Evolutionary conservation across 1,140 invertebrate genomes (phyloP).

Genomic region (Nixonia krombeini): DNA sequence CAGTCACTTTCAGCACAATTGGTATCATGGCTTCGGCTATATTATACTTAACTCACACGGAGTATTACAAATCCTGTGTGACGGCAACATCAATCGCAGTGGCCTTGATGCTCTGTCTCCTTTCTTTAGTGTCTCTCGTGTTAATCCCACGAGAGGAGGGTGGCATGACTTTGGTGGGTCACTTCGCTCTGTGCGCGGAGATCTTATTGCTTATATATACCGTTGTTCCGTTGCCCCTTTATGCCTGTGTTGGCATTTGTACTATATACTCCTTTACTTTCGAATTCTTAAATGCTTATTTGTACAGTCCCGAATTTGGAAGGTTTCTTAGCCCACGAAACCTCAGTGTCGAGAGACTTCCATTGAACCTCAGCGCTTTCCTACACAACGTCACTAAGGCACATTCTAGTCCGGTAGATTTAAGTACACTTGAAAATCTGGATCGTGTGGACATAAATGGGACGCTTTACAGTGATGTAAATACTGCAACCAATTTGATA

Average conservation of each 20-base stretch:
- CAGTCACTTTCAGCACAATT: constrained; percentile 74
- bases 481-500: constrained; percentile 74
- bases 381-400: not conserved
- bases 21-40: constrained; percentile 73
- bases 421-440: not conserved
- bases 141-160: constrained; percentile 72
- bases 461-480: constrained; percentile 34
- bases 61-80: constrained; percentile 78
- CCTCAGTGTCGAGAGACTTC: no score
- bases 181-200: constrained; percentile 89
- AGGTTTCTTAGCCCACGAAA: no score
- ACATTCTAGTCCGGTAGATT: constrained; percentile 23
- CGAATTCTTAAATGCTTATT: constrained; percentile 75
- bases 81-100: constrained; percentile 77
- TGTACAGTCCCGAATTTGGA: constrained; percentile 43
- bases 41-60: constrained; percentile 78
- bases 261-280: constrained; percentile 86
- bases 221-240: constrained; percentile 91
- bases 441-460: no score
- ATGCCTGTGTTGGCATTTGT: constrained; percentile 84
- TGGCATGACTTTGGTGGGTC: constrained; percentile 82
- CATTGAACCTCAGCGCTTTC: not conserved
- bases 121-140: constrained; percentile 77
- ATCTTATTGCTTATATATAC: constrained; percentile 93
- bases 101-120: constrained; percentile 76